phyloP scores from a whole-genome alignment of 2,888 invertebrate genomes.

The Acanthosepion esculentum region DNA sequence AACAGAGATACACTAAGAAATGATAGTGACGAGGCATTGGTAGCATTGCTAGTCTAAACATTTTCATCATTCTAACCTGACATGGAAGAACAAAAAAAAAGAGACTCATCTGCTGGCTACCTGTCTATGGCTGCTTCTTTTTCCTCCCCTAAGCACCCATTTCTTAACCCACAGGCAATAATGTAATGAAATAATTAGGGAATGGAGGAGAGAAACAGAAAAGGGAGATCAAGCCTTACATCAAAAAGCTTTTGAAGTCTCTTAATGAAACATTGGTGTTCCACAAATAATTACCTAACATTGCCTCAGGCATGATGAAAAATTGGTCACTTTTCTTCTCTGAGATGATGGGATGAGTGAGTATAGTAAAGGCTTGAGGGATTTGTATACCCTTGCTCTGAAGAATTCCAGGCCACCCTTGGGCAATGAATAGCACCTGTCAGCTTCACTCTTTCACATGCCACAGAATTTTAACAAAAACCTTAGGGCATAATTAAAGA shows the following conservation, averaged over 20 bases:
- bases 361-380: not conserved
- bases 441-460: not conserved
- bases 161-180: not conserved
- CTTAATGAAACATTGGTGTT: not conserved
- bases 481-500: not conserved
- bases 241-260: conserved; percentile 33
- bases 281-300: not conserved
- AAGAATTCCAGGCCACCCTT: not conserved
- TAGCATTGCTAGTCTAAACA: not conserved
- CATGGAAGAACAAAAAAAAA: not conserved
- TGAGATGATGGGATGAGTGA: not conserved
- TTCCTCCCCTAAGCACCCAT: not conserved
- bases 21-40: not conserved
- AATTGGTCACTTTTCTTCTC: not conserved
- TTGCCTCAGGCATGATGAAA: not conserved
- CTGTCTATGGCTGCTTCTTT: not conserved
- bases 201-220: not conserved
- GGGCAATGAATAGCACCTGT: not conserved
- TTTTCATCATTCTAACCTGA: not conserved
- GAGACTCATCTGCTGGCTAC: not conserved
- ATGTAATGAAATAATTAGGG: not conserved
- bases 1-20: not conserved
- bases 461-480: not conserved
- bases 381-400: not conserved
- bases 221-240: not conserved